These are phyloP conservation scores for Styela plicata DNA, from an alignment of 23 tunicate genomes.

Conservation along the genomic window DNA sequence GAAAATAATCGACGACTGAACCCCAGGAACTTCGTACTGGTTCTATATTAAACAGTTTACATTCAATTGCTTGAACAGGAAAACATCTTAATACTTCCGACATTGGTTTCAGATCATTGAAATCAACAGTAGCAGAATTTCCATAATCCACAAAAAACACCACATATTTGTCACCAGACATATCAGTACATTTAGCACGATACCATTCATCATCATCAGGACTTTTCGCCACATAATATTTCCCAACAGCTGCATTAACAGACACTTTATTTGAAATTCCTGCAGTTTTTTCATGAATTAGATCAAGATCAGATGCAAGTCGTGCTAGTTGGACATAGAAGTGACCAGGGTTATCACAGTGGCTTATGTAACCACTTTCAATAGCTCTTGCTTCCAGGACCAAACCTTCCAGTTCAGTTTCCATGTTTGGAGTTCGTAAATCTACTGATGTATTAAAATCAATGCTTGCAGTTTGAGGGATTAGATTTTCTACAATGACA, in stretches of 20 bases:
- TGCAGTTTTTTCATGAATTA: neutral
- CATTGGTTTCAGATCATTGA: slow-evolving; percentile 14
- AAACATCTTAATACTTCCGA: slow-evolving; percentile 12
- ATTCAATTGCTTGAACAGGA: slow-evolving; percentile 45
- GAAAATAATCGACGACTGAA: neutral
- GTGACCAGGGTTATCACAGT: slow-evolving; percentile 25
- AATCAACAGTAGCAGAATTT: slow-evolving; percentile 36
- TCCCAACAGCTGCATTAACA: slow-evolving; percentile 11
- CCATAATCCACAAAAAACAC: slow-evolving; percentile 84
- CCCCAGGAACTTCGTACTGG: neutral
- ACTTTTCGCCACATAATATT: slow-evolving; percentile 54
- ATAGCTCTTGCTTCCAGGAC: neutral
- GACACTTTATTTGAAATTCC: neutral
- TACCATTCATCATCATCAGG: slow-evolving; percentile 85
- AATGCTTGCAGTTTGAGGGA: neutral
- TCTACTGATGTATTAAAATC: slow-evolving; percentile 10
- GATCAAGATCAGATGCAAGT: slow-evolving; percentile 19
- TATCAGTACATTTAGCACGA: slow-evolving; percentile 35
- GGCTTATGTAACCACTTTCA: slow-evolving; percentile 37
- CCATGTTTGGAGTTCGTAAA: neutral
- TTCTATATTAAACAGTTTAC: neutral
- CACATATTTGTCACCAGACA: neutral
- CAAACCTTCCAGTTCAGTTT: neutral
- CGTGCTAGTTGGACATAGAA: slow-evolving; percentile 42
- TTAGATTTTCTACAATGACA: slow-evolving; percentile 26